Evolutionary conservation across 2,113 vertebrate species (phyloP), one percentile per base, ranked within the genome.

Genomic region (Hylia prasina): DNA sequence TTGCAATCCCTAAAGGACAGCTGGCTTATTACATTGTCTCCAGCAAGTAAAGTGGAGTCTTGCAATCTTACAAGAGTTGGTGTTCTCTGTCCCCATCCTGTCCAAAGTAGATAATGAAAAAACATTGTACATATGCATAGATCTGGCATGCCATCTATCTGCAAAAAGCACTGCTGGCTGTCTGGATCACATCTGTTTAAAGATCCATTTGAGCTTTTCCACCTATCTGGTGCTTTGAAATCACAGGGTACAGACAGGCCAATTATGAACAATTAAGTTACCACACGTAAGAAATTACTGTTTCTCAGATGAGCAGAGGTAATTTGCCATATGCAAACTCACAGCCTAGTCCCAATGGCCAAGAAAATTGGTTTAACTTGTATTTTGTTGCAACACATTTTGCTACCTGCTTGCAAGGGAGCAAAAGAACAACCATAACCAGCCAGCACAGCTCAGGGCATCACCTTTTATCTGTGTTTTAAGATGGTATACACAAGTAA

Each of bases 211-310:
- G 71, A 77, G 35, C 33, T 81, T 83, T 82, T 77, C 85, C 54
- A 65, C 61, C 57, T 85, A 40, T 18, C 45, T 50, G n/a, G 39
- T 78, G 56, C 76, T 91, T 92, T 81, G 84, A 89, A 92, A 89
- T 89, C 39, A 63, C 45, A 17, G 22, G 12, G 33, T 70, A 73
- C 35, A 42, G 35, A 77, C n/a, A 87, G 42, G 44, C 18, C 65
- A 86, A n/a, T 90, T 86, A 58, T 10, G 78, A 93, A 69, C 79
- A 86, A 78, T 66, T 75, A 93, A 53, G 51, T 86, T 95, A 86
- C 58, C 69, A 81, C 68, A 86, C 3, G 0, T 76, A 92, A 83
- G 83, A 90, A 90, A 90, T 58, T 50, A 61, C 86, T 40, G 30
- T 69, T 94, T 92, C 90, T 94, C 60, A 70, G 51, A 80, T 64